These are phyloP conservation scores for Eospalax fontanierii DNA, from an alignment of 2,797 vertebrate genomes.

Conservation along the genomic window DNA sequence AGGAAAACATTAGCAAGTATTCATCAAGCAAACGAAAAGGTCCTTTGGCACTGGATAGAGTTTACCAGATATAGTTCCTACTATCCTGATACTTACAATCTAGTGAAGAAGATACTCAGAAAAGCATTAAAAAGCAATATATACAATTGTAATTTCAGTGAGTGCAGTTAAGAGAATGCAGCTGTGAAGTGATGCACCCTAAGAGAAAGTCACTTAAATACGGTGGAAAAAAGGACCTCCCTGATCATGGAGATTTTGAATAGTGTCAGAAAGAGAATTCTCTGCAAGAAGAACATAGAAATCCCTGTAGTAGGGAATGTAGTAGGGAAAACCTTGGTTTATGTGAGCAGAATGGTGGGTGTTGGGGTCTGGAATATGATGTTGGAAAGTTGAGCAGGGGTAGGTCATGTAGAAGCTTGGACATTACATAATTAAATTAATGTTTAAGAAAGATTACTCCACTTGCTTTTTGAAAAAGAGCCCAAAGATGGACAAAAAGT, in stretches of 20 bases:
- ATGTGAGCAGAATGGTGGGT: not conserved
- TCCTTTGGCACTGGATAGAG: not conserved
- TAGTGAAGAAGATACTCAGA: not conserved
- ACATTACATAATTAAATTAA: constrained; percentile 26
- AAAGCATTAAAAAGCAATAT: not conserved
- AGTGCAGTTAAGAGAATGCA: not conserved
- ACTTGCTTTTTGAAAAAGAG: constrained; percentile 64
- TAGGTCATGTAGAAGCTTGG: not conserved
- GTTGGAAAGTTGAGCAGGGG: not conserved
- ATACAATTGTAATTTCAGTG: not conserved
- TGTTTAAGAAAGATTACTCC: constrained; percentile 64
- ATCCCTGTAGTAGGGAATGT: not conserved
- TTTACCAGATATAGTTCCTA: not conserved
- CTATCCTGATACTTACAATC: not conserved
- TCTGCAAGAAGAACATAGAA: not conserved
- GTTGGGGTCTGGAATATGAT: not conserved
- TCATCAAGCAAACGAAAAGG: not conserved
- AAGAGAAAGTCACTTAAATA: not conserved
- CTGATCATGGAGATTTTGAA: not conserved
- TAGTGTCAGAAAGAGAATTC: not conserved
- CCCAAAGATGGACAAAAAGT: constrained; percentile 53
- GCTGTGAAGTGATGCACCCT: not conserved
- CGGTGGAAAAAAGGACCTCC: not conserved
- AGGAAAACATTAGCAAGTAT: not conserved
- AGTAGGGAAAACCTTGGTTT: not conserved